Base-by-base conservation (phyloP, 2,113 vertebrate genomes). In the Prolemur simus region DNA sequence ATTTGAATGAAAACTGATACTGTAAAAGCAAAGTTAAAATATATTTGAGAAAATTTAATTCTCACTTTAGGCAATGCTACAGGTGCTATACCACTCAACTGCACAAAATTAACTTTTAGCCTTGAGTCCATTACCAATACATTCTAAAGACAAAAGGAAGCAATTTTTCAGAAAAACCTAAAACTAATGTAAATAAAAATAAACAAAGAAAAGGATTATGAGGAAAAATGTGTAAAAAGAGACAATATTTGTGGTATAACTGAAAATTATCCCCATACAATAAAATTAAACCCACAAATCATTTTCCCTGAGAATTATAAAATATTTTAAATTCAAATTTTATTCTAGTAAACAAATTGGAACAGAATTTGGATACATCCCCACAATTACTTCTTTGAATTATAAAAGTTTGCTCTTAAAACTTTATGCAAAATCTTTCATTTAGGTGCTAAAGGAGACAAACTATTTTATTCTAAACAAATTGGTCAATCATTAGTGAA, bases 271-370 rank as follows among this genome's bases (percentile, higher is more conserved):
- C 18, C 29, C 27, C 34, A 86, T 15, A 12, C 10, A 39, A 88
- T 58, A 89, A 92, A 88, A 93, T 76, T 77, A 83, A 97, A 78
- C 4, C 5, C 14, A 73, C 74, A 69, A 94, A 91, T 73, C 32
- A 86, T 88, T 82, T 87, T 39, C 56, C 21, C 56, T 82, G 29
- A 89, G n/a, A 93, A 88, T 69, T 93, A 84, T 49, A 86, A 91
- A 96, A 93, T 68, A 86, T 73, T 94, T 89, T 56, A 96, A 97
- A 97, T 66, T 92, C 56, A 93, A 87, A 58, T 2, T 76, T 49
- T 58, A 74, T 23, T 93, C 52, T 83, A 80, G 25, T 74, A 91
- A 85, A 89, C 60, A 77, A 66, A 93, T 13, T 54, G 93, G 92
- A 83, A 80, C 8, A 29, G 17, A 83, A 84, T 84, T 88, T 68